Conservation (phyloP, 2,888 invertebrate genomes). For the Frankliniella intonsa region DNA sequence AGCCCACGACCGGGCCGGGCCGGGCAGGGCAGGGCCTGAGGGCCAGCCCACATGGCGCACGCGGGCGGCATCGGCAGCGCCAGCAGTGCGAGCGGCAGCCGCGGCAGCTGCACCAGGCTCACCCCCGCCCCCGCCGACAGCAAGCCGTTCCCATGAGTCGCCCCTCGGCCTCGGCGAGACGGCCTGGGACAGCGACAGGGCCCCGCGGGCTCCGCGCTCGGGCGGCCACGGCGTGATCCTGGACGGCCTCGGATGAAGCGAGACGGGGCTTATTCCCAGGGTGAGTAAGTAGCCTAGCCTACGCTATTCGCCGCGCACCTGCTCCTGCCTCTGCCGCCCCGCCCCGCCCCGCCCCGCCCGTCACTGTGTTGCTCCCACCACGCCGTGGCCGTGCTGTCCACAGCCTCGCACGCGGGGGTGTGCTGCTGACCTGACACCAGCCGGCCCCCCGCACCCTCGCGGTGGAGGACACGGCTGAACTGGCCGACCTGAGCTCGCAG, state of each 20-base stretch:
- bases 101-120: not conserved
- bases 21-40: not conserved
- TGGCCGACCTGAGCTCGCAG: too few relatives aligned
- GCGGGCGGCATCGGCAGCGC: not conserved
- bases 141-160: too few relatives aligned
- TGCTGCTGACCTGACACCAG: too few relatives aligned
- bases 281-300: not conserved
- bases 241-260: slow-evolving; percentile 18
- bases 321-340: not conserved
- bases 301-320: not conserved
- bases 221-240: not conserved
- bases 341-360: not conserved
- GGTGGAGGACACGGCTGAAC: not conserved
- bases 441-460: not conserved
- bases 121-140: not conserved
- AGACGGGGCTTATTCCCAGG: slow-evolving; percentile 9
- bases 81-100: not conserved
- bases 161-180: not conserved
- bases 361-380: not conserved
- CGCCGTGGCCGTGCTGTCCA: not conserved
- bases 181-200: not conserved
- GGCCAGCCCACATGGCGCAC: not conserved
- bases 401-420: too few relatives aligned
- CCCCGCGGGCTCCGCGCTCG: not conserved
- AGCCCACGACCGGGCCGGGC: not conserved